Percentiles rank a stretch among this genome's conserved stretches.
Conservation (phyloP, 2,888 invertebrate genomes). For the Tetheella fluctuosa region DNA sequence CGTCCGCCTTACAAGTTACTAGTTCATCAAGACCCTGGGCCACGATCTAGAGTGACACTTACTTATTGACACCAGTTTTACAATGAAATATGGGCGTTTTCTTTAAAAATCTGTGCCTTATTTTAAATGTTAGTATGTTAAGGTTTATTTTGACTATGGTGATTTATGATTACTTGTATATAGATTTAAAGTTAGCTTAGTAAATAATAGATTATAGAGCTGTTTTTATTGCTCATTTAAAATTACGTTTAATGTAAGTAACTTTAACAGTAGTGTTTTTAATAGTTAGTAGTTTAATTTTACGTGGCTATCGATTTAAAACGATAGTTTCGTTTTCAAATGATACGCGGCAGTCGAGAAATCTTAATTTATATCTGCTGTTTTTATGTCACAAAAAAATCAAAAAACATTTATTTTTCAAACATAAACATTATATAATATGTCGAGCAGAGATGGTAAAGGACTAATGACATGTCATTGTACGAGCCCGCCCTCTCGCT, state of each 20-base stretch:
- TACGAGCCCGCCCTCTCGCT: constrained; percentile 58
- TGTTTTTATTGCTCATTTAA: too few species aligned
- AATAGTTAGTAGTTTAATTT: too few species aligned
- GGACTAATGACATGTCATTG: constrained; percentile 67
- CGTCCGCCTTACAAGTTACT: constrained; percentile 63
- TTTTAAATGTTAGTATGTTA: constrained; percentile 3
- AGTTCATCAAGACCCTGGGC: constrained; percentile 63
- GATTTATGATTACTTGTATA: not conserved
- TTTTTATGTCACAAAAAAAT: too few species aligned
- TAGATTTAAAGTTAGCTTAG: constrained; percentile 12
- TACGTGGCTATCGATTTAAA: too few species aligned
- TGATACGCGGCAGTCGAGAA: too few species aligned
- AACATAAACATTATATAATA: constrained; percentile 17
- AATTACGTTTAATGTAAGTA: too few species aligned
- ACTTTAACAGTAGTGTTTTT: too few species aligned
- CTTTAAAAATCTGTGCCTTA: constrained; percentile 14
- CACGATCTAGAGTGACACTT: constrained; percentile 53
- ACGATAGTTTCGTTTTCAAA: too few species aligned
- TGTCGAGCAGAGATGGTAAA: constrained; percentile 32
- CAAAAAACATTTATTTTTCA: too few species aligned
- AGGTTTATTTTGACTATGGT: not conserved
- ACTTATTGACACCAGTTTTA: constrained; percentile 67
- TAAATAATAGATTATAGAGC: too few species aligned
- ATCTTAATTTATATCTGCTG: too few species aligned
- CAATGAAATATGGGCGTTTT: constrained; percentile 52